These are phyloP conservation scores for Caerostris extrusa DNA, from an alignment of 1,140 invertebrate species.

Conservation along the genomic window DNA sequence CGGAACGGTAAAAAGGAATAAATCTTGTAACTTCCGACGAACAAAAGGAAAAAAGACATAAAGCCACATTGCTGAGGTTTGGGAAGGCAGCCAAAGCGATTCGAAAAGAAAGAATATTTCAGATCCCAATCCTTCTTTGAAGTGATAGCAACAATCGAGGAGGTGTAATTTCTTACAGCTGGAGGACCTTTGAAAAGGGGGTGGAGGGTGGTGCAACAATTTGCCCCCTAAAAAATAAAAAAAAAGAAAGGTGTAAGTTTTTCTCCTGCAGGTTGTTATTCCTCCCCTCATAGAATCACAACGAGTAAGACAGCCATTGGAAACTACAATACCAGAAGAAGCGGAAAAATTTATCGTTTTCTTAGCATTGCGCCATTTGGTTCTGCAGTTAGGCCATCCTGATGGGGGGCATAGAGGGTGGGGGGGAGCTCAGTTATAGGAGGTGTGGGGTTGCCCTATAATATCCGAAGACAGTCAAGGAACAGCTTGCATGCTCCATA, in stretches of 20 bases:
- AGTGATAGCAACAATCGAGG: constrained; percentile 72
- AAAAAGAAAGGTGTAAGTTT: constrained; percentile 5
- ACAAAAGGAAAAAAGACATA: constrained; percentile 68
- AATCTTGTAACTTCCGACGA: constrained; percentile 67
- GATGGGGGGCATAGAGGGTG: background rate
- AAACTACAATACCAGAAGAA: constrained; percentile 45
- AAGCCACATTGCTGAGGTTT: constrained; percentile 68
- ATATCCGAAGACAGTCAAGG: constrained; percentile 66
- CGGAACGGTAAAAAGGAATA: constrained; percentile 57
- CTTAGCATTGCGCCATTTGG: constrained; percentile 76
- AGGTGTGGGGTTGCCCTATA: too few relatives aligned
- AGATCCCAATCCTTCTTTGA: constrained; percentile 24
- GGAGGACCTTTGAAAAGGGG: constrained; percentile 24
- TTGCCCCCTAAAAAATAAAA: constrained; percentile 38
- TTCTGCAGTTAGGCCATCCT: constrained; percentile 58
- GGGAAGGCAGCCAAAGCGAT: constrained; percentile 33
- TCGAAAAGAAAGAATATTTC: constrained; percentile 52
- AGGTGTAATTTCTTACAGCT: constrained; percentile 73
- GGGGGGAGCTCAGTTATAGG: constrained; percentile 29
- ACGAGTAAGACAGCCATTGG: constrained; percentile 56
- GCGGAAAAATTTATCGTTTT: constrained; percentile 76
- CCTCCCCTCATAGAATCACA: constrained; percentile 43
- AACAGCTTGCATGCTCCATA: constrained; percentile 74
- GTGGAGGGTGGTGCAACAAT: constrained; percentile 64
- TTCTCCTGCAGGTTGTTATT: constrained; percentile 23